Evolutionary conservation across 2,113 vertebrate species (phyloP).

Genomic region (Odocoileus virginianus): DNA sequence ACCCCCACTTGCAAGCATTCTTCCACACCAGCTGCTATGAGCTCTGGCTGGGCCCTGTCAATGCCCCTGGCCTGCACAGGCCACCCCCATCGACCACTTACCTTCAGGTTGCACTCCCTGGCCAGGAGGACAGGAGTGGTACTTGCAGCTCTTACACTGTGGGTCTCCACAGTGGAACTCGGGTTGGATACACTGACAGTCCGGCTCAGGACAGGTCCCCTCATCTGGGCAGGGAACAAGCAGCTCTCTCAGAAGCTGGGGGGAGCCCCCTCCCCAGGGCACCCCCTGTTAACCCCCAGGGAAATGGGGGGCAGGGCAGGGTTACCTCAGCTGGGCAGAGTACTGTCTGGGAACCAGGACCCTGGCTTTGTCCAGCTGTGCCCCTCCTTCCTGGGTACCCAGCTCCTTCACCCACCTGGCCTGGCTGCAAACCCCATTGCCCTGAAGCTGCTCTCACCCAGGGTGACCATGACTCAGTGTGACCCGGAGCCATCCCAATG

Average conservation of each 20-base stretch:
- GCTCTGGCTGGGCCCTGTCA: neutral
- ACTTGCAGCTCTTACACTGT: conserved; percentile 24
- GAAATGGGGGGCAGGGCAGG: neutral
- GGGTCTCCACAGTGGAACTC: conserved; percentile 54
- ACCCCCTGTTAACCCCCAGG: neutral
- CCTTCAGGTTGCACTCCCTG: neutral
- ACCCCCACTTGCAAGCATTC: neutral
- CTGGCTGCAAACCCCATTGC: neutral
- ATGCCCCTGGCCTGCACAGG: neutral
- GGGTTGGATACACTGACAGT: neutral
- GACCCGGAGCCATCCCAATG: neutral
- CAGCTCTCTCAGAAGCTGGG: neutral
- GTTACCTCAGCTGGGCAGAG: neutral
- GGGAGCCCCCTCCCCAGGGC: neutral
- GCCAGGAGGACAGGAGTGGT: conserved; percentile 24
- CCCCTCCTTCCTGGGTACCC: neutral
- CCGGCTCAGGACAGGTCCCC: neutral
- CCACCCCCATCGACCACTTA: neutral
- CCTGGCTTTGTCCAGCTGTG: neutral
- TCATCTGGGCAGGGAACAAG: neutral
- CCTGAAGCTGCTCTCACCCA: neutral
- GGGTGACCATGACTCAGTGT: fast-evolving
- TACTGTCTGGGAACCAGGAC: neutral
- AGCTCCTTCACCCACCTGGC: neutral
- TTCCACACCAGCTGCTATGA: fast-evolving